Conservation (phyloP, 2,797 vertebrate genomes). For the Podargus strigoides region DNA sequence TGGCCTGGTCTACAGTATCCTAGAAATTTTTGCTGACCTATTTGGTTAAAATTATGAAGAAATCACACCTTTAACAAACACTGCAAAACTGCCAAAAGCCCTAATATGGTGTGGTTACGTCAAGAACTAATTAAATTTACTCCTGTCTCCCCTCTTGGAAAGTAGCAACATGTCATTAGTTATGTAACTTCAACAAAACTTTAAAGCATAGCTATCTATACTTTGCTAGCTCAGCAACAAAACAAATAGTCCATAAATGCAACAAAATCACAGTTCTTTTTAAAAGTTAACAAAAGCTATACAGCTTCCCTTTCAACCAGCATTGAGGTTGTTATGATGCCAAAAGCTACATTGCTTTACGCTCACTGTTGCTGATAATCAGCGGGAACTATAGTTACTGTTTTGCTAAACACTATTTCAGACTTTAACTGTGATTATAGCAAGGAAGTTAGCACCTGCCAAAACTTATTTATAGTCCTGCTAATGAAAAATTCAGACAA, state of each 20-base stretch:
- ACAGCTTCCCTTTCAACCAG: neutral
- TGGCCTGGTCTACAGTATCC: neutral
- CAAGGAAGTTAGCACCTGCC: neutral
- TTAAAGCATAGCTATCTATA: neutral
- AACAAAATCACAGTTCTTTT: neutral
- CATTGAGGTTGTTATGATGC: neutral
- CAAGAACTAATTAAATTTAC: neutral
- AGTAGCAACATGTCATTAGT: neutral
- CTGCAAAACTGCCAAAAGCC: neutral
- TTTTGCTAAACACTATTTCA: neutral
- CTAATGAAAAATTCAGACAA: neutral
- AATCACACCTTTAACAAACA: neutral
- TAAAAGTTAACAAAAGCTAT: neutral
- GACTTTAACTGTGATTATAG: neutral
- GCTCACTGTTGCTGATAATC: neutral
- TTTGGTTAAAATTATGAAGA: neutral
- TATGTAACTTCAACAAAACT: neutral
- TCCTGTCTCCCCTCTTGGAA: neutral
- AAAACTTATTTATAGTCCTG: neutral
- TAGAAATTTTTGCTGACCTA: neutral
- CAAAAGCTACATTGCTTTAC: neutral
- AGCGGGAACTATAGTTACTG: neutral
- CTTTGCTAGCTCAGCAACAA: neutral
- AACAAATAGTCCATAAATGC: neutral
- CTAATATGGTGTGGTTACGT: neutral